Evolutionary conservation across 2,797 vertebrate species (phyloP).

Genomic region (Sciaenops ocellatus): DNA sequence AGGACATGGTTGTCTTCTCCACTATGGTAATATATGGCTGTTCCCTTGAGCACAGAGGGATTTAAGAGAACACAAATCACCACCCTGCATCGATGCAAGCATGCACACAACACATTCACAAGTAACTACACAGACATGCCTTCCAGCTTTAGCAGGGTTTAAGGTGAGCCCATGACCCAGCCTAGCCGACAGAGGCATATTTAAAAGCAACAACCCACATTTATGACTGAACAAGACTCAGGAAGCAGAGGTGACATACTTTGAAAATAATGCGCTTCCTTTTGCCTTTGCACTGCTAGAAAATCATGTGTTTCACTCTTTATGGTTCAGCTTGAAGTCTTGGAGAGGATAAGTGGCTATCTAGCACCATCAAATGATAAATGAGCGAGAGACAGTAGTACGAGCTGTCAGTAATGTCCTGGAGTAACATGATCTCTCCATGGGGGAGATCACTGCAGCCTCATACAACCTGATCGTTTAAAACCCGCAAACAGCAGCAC

Average conservation of each 20-base stretch:
- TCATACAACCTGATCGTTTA: conserved; percentile 54
- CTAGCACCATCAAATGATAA: conserved; percentile 45
- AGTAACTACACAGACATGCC: conserved; percentile 22
- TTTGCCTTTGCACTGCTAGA: neutral
- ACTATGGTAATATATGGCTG: conserved; percentile 67
- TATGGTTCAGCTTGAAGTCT: conserved; percentile 13
- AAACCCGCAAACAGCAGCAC: conserved; percentile 66
- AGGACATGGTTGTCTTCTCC: conserved; percentile 66
- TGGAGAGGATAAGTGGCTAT: conserved; percentile 27
- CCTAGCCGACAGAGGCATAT: neutral
- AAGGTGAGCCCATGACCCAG: conserved; percentile 20
- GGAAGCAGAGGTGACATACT: conserved; percentile 8
- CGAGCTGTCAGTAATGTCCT: conserved; percentile 43
- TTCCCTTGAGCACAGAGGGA: conserved; percentile 54
- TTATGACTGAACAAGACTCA: neutral
- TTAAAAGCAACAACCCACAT: conserved; percentile 18
- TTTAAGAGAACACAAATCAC: conserved; percentile 74
- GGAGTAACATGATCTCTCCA: conserved; percentile 52
- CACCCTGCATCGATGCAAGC: conserved; percentile 36
- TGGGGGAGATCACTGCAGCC: conserved; percentile 35
- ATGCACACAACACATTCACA: conserved; percentile 24
- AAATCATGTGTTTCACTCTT: conserved; percentile 28
- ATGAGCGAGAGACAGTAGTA: conserved; percentile 42
- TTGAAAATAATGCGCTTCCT: neutral
- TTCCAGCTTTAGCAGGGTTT: conserved; percentile 7